These are phyloP conservation scores for Orthosia gothica DNA, from an alignment of 2,888 invertebrate genomes.

Conservation along the genomic window DNA sequence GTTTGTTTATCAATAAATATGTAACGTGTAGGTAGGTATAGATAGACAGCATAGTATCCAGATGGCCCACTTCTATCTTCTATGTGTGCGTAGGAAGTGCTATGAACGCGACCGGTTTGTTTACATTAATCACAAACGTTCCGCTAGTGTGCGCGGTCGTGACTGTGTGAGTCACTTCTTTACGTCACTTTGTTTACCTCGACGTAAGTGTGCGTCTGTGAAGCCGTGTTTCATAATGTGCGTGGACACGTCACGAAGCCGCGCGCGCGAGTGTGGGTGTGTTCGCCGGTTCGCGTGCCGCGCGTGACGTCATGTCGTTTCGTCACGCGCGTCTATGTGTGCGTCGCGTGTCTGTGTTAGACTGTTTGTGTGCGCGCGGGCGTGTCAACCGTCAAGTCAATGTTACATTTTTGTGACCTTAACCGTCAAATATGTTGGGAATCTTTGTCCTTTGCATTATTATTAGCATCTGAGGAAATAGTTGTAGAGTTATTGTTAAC, in stretches of 20 bases:
- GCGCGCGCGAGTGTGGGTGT: conserved; percentile 88
- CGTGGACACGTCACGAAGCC: conserved; percentile 80
- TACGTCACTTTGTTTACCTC: conserved; percentile 91
- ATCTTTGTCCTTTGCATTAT: conserved; percentile 82
- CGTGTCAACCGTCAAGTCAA: conserved; percentile 83
- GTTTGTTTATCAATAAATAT: conserved; percentile 64
- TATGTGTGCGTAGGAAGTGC: conserved; percentile 68
- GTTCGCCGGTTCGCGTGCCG: conserved; percentile 89
- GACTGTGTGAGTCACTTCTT: conserved; percentile 84
- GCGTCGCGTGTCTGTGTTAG: conserved; percentile 69
- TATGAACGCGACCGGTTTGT: conserved; percentile 84
- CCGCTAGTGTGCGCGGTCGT: conserved; percentile 77
- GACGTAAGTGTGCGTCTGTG: conserved; percentile 73
- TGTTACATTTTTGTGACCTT: conserved; percentile 91
- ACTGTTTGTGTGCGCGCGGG: conserved; percentile 76
- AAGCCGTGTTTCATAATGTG: conserved; percentile 70
- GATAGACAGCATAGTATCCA: conserved; percentile 68
- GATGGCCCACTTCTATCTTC: conserved; percentile 86
- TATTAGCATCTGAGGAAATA: conserved; percentile 67
- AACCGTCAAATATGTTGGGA: conserved; percentile 83
- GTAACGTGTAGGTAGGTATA: conserved; percentile 30
- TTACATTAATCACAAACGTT: conserved; percentile 85
- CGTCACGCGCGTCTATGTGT: conserved; percentile 79
- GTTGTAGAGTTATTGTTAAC: conserved; percentile 19
- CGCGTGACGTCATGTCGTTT: conserved; percentile 86